Evolutionary conservation across 2,888 invertebrate species (phyloP), one percentile per base, ranked within the genome.

Genomic region (Lysandra bellargus): DNA sequence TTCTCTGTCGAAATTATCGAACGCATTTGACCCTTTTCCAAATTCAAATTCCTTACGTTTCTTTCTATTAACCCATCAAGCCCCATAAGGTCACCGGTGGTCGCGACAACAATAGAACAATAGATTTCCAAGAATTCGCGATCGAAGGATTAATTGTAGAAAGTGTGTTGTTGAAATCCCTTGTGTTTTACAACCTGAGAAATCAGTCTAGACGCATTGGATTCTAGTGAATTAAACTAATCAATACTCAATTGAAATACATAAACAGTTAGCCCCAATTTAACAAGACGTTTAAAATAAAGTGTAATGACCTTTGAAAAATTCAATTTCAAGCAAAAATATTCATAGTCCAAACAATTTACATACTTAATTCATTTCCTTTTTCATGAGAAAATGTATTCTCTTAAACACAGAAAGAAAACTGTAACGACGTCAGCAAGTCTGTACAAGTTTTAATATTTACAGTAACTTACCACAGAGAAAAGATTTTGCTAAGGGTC

Each of bases 391-490:
- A 76, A 76, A 53, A 33, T 57, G 33, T 76, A 76, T 76, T 76
- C 57, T 53, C 75, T 76, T 76, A 75, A 76, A 76, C 53, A 17
- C 57, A 33, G 57, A 57, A 76, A 53, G 76, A 76, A 69, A 57
- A 53, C 53, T 76, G 17, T 33, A 57, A 76, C 76, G 76, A 76
- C 53, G 76, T 53, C 53, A 37, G 76, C 23, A 76, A 76, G 30
- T 76, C 57, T 57, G 33, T 76, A 30, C 30, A 57, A 76, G 33
- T 75, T 76, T 76, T 76, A 76, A 76, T 76, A 57, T 76, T 76
- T 76, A 17, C 57, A 76, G 76, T 33, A 76, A 76, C 57, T 4
- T 53, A 76, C 75, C 17, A 57, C 76, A 6, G 53, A 33, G 76
- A 37, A 76, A 76, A 76, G 76, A 75, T 80, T 64, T 57, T 57